These are phyloP conservation scores for Camponotus floridanus DNA, from an alignment of 1,140 invertebrate species.

Conservation along the genomic window DNA sequence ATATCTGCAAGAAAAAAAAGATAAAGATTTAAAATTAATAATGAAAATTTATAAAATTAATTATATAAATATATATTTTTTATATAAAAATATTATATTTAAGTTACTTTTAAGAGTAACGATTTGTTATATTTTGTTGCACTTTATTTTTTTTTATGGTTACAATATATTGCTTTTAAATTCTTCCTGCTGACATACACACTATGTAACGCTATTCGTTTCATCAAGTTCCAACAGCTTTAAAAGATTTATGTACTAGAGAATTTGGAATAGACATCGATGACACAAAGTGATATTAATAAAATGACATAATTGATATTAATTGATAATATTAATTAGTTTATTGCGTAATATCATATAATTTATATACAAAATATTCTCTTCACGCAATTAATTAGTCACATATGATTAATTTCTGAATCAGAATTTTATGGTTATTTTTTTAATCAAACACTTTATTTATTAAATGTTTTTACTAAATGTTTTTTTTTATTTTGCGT, in stretches of 20 bases:
- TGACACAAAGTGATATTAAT: conserved; percentile 18
- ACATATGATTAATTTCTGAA: too few species aligned
- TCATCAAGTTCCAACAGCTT: conserved; percentile 11
- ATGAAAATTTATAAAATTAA: neutral
- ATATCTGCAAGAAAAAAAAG: neutral
- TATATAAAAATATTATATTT: neutral
- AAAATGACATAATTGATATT: neutral
- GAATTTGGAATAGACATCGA: conserved; percentile 15
- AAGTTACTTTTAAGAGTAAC: neutral
- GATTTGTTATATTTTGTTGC: neutral
- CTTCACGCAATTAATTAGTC: too few species aligned
- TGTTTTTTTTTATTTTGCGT: too few species aligned
- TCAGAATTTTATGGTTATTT: too few species aligned
- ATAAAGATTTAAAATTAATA: neutral
- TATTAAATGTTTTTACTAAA: too few species aligned
- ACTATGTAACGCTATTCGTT: conserved; percentile 25
- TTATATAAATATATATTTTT: neutral
- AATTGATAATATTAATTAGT: conserved; percentile 15
- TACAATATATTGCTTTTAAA: conserved; percentile 44
- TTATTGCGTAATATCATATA: neutral
- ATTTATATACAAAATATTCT: too few species aligned
- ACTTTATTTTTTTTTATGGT: neutral
- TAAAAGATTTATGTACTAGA: conserved; percentile 38
- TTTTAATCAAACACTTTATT: too few species aligned
- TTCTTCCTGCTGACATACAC: conserved; percentile 24